Base-by-base conservation (phyloP, 2,888 invertebrate species). In the Latheticus oryzae region DNA sequence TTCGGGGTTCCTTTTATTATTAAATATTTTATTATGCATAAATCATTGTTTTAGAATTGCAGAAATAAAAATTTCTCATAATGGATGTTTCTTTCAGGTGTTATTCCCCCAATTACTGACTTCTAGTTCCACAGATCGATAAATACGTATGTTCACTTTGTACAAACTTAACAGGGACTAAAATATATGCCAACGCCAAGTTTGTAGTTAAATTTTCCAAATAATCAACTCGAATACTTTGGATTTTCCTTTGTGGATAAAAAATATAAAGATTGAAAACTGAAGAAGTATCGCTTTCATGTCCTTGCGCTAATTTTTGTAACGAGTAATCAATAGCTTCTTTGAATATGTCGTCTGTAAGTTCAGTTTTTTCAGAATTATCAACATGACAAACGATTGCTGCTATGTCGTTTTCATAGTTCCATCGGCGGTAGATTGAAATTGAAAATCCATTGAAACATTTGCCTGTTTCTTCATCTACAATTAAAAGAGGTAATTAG, bases 401-500 rank as follows among this genome's bases (percentile, higher is more conserved):
- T 1, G 92, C 89, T 56, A 93, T 89, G 60, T 91, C 91, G 75
- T 91, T 92, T 74, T 93, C 93, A 72, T 92, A 92, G 78, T 93
- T 93, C 91, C 93, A 93, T 58, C 93, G 85, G 64, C 93, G 84
- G 42, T 90, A 87, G 66, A 93, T 89, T 5, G 91, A 91, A 55
- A 93, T 90, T 69, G 91, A 90, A 72, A 89, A 91, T 67, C 89
- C 88, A 50, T 89, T 88, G 4, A 93, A 83, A 64, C 90, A 91
- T 75, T 90, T 91, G n/a, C 93, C 93, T 35, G 93, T 92, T 76
- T 94, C 93, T 80, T 93, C 93, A 76, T 93, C 93, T 93, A 76
- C 16, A 81, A 81, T 58, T 23, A 15, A 1, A 15, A 15, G 4
- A 4, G 5, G 8, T 7, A 17, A 7, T 13, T 33, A 7, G n/a